A percentile compares a stretch with the other conserved stretches of the same genome.
Conservation (phyloP, 2,888 invertebrate genomes). For the Amiota communis region DNA sequence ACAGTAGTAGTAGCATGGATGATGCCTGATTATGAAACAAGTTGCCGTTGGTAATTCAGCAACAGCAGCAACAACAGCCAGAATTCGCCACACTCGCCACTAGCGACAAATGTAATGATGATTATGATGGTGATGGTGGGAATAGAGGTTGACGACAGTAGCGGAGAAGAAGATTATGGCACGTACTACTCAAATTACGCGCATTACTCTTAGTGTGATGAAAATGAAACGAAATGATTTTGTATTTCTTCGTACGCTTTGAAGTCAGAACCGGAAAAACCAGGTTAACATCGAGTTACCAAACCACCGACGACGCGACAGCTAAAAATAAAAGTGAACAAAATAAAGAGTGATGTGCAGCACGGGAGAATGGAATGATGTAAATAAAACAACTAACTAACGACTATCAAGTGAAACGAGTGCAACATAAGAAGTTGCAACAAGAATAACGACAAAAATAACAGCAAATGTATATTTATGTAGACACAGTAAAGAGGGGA, state of each 20-base stretch:
- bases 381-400: neutral
- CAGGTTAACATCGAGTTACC: constrained; percentile 26
- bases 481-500: constrained; percentile 31
- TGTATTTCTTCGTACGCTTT: neutral
- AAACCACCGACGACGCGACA: neutral
- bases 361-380: constrained; percentile 14
- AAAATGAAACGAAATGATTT: constrained; percentile 12
- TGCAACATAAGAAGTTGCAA: constrained; percentile 20
- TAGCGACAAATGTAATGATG: neutral
- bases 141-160: neutral
- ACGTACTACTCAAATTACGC: constrained; percentile 14
- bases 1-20: neutral
- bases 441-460: constrained; percentile 16
- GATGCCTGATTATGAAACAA: constrained; percentile 9
- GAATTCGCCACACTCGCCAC: neutral
- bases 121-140: neutral
- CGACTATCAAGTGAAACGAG: constrained; percentile 9
- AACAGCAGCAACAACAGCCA: neutral
- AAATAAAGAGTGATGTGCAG: constrained; percentile 12
- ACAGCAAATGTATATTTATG: constrained; percentile 18
- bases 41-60: constrained; percentile 4
- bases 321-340: constrained; percentile 5
- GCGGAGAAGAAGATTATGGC: neutral
- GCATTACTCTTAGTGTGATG: constrained; percentile 21
- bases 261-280: constrained; percentile 26